Evolutionary conservation across 1,140 invertebrate species (phyloP), one percentile per base, ranked within the genome.

Genomic region (Hycleus phaleratus): DNA sequence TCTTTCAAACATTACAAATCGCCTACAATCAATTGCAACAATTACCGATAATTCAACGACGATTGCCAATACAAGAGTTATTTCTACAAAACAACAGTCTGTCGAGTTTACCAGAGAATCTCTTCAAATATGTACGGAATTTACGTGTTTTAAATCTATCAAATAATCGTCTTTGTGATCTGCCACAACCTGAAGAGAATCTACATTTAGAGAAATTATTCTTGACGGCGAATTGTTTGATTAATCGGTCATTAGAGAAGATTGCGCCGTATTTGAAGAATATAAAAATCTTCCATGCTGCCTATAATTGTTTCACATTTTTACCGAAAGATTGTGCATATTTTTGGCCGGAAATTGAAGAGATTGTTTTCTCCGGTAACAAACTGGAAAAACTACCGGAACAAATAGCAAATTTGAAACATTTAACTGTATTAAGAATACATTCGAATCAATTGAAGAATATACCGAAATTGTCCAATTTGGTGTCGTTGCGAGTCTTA

Each of bases 361-460:
- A 91, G 71, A 71, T 93, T 6, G 84, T 92, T 1, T 63, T 93
- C 10, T 91, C 89, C 8, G 90, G 90, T 25, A 93, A 93, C 71
- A 82, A 84, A 72, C 75, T 93, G 50, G 79, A 84, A 45, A 82
- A 82, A 64, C 76, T 93, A 42, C 90, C 91, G 1, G 85, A 89
- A 58, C 84, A 86, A 69, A 82, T 92, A 48, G 82, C 83, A 11
- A 80, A 81, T 59, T 72, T 91, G 44, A 80, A 80, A 58, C 85
- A 90, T 64, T 77, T 93, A 7, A 79, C 80, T 63, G 82, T 91
- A 45, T 76, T 93, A 38, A 79, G 89, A 65, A 84, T 91, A 10
- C 90, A 92, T 72, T 91, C 89, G 2, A 93, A 93, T 73, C 78
- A 85, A 58, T 75, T 93, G 46, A 77, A 85, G 46, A 82, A 79